A percentile compares a stretch with the other conserved stretches of the same genome.
Conservation (phyloP, 2,888 invertebrate genomes). For the Epiblema foenella region DNA sequence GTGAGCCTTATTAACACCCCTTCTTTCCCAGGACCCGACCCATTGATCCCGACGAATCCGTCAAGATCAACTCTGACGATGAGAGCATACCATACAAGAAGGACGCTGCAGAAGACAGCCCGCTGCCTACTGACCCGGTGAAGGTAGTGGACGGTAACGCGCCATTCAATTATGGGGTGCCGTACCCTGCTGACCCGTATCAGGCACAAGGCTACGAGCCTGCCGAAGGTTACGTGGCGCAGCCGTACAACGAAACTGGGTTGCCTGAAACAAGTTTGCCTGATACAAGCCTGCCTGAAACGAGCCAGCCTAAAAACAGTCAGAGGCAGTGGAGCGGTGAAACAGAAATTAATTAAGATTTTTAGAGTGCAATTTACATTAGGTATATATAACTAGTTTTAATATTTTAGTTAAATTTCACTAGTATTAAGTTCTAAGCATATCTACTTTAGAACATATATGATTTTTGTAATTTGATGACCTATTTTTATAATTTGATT, state of each 20-base stretch:
- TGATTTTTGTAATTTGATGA: too few species aligned
- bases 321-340: conserved; percentile 71
- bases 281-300: not conserved
- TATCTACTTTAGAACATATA: not conserved
- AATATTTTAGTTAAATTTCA: not conserved
- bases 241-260: conserved; percentile 47
- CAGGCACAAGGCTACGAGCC: conserved; percentile 30
- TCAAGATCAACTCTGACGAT: conserved; percentile 76
- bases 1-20: conserved; percentile 38
- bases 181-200: conserved; percentile 46
- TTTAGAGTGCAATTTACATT: conserved; percentile 15
- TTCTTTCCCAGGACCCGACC: conserved; percentile 60
- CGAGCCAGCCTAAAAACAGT: conserved; percentile 18
- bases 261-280: conserved; percentile 35
- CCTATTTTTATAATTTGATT: conserved; percentile 5
- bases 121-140: conserved; percentile 69
- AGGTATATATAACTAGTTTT: too few species aligned
- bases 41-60: conserved; percentile 76
- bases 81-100: conserved; percentile 82
- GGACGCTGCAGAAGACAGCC: conserved; percentile 70
- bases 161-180: conserved; percentile 59
- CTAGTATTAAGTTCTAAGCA: not conserved
- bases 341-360: conserved; percentile 74
- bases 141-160: conserved; percentile 58
- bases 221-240: conserved; percentile 40